Evolutionary conservation across 1,140 invertebrate genomes (phyloP).

Genomic region (Bombyx mori): DNA sequence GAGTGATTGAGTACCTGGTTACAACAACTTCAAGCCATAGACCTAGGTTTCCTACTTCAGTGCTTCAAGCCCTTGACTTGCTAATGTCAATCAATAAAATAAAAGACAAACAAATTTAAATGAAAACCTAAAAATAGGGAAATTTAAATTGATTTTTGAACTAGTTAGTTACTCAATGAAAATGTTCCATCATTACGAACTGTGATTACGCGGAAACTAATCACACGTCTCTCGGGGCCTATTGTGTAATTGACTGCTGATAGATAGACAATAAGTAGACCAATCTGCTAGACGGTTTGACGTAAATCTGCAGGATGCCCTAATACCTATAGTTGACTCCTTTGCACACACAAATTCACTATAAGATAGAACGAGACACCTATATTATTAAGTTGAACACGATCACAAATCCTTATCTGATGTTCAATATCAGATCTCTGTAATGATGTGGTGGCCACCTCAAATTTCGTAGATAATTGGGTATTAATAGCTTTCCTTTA

Average conservation of each 20-base stretch:
- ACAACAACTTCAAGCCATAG: not conserved
- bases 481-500: too few species aligned
- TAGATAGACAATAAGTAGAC: slow-evolving; percentile 14
- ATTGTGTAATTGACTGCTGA: slow-evolving; percentile 14
- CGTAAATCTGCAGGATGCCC: slow-evolving; percentile 8
- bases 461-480: too few species aligned
- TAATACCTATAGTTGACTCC: slow-evolving; percentile 8
- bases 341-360: not conserved
- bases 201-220: slow-evolving; percentile 6
- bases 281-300: slow-evolving; percentile 12
- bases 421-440: too few species aligned
- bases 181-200: not conserved
- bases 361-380: slow-evolving; percentile 1
- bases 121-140: too few species aligned
- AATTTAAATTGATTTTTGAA: too few species aligned
- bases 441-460: too few species aligned
- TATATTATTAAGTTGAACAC: not conserved
- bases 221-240: slow-evolving; percentile 7
- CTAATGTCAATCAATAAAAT: too few species aligned
- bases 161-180: too few species aligned
- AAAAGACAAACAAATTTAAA: too few species aligned
- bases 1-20: too few species aligned
- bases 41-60: not conserved
- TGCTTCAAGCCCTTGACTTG: too few species aligned
- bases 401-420: too few species aligned